Evolutionary conservation across 2,797 vertebrate species (phyloP).

Genomic region (Aplochiton taeniatus): DNA sequence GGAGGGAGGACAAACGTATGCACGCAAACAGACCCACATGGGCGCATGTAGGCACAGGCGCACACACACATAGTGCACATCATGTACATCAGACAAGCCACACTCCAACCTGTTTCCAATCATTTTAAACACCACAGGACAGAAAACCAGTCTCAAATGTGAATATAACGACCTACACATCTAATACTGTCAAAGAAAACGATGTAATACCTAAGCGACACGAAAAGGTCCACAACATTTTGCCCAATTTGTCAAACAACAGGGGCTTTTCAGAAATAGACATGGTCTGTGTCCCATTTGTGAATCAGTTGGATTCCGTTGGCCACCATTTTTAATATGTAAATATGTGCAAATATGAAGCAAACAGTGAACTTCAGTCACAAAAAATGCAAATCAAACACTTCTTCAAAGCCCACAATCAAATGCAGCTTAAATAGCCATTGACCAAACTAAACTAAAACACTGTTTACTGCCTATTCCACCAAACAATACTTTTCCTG

Average conservation of each 20-base stretch:
- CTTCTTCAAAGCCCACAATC: no score
- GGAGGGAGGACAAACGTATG: conserved; percentile 28
- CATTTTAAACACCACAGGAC: not conserved
- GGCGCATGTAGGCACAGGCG: conserved; percentile 18
- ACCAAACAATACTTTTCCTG: no score
- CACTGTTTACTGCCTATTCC: no score
- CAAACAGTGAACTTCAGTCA: not conserved
- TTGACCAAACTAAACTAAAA: no score
- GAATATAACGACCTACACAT: no score
- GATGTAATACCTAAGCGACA: no score
- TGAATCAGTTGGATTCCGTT: conserved; percentile 48
- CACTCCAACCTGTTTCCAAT: not conserved
- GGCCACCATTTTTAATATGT: conserved; percentile 18
- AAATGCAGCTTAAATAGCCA: no score
- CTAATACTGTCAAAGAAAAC: no score
- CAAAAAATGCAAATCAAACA: no score
- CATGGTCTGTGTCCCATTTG: conserved; percentile 14
- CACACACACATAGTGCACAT: conserved; percentile 17
- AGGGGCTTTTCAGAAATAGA: not conserved
- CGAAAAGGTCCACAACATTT: no score
- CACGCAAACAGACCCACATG: conserved; percentile 9
- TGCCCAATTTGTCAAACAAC: no score
- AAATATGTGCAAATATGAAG: conserved; percentile 30
- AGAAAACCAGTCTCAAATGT: not conserved
- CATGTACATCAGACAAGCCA: not conserved